A percentile compares a stretch with the other conserved stretches of the same genome.
These are phyloP conservation scores for Halcyon senegalensis DNA, from an alignment of 2,113 vertebrate species.

Conservation along the genomic window DNA sequence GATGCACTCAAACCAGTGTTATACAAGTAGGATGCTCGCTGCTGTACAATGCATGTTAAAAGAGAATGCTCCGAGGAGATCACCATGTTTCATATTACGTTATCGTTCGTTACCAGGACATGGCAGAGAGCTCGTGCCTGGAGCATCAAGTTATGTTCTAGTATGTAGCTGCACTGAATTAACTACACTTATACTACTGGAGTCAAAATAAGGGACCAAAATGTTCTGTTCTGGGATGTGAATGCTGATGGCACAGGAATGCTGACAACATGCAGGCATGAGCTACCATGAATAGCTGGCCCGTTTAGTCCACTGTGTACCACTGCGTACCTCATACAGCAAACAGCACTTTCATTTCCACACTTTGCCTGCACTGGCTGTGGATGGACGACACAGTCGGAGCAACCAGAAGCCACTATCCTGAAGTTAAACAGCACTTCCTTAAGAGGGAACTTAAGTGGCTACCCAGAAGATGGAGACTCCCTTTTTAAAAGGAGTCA, in stretches of 20 bases:
- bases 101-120: background rate
- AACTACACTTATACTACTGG: background rate
- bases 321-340: background rate
- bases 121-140: background rate
- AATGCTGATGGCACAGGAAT: background rate
- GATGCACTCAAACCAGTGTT: background rate
- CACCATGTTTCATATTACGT: background rate
- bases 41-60: background rate
- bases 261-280: background rate
- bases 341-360: background rate
- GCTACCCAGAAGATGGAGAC: too few species aligned
- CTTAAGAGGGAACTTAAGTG: background rate
- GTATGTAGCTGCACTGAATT: background rate
- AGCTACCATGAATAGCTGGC: background rate
- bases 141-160: background rate
- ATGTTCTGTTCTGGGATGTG: background rate
- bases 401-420: background rate
- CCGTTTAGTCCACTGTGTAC: accelerated
- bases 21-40: background rate
- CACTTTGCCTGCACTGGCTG: background rate
- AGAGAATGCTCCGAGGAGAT: background rate
- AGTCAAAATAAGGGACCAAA: background rate
- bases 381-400: background rate
- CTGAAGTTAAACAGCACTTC: background rate
- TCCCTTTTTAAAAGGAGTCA: too few species aligned